Evolutionary conservation across 2,888 invertebrate species (phyloP), one percentile per base, ranked within the genome.

Genomic region (Rugalucina vietnamica): DNA sequence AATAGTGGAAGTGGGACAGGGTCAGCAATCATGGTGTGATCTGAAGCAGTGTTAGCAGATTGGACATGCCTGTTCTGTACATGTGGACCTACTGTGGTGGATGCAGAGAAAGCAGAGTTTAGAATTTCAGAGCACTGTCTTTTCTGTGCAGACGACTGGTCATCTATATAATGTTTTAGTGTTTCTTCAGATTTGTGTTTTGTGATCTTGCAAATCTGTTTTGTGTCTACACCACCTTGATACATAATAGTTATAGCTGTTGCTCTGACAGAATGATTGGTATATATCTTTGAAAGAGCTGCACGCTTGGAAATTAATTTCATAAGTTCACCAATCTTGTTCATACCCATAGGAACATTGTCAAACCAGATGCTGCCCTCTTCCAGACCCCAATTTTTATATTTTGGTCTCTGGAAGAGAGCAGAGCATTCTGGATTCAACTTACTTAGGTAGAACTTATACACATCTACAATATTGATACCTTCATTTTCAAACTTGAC

Each of bases 171-270:
- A 49, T 76, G 76, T 50, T 77, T 77, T 0, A 77, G 77, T 21
- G 49, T 49, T 43, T 77, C 77, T 50, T 77, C 77, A 21, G 32
- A 29, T 10, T 70, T 76, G n/a, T 77, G 77, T 24, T 77, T 77
- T 69, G 77, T 77, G 21, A 70, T n/a, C 70, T 50, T 77, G 77
- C 43, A 32, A 77, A 69, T 69, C 49, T 24, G 69, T 49, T 32
- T n/a, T n/a, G n/a, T n/a, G n/a, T n/a, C n/a, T n/a, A n/a, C n/a
- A n/a, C n/a, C n/a, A n/a, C n/a, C n/a, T n/a, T n/a, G n/a, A n/a
- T n/a, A n/a, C n/a, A n/a, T n/a, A n/a, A n/a, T n/a, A n/a, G 77
- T 43, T 32, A 77, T 77, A n/a, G 77, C 69, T 70, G 65, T 65
- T 32, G 65, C 65, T 18, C 4, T 8, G 21, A 65, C 65, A 34